Evolutionary conservation across 2,113 vertebrate species (phyloP), one percentile per base, ranked within the genome.

Genomic region (Clupea harengus): DNA sequence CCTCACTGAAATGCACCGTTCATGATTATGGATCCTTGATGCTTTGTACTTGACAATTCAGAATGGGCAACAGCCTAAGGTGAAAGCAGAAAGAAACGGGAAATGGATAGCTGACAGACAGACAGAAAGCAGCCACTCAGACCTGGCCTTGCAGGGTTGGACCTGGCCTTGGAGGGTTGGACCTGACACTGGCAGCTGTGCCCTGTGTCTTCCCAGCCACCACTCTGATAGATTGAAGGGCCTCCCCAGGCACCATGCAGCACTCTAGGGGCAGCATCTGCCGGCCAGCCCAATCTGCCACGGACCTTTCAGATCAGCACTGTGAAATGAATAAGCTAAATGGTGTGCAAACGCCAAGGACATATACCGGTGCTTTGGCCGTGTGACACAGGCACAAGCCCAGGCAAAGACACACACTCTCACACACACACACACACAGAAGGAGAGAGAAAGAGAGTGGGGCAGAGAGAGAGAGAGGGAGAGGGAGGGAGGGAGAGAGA

Each of bases 311-410:
- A 78, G 60, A 89, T 89, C 54, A 86, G 67, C 81, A 15, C 57
- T 85, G 83, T 25, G 82, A 82, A 88, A 89, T 87, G 8, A 88
- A 85, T 78, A 84, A 84, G 50, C 80, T 46, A 88, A 85, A 72
- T 84, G 50, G 82, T 86, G 72, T 86, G 86, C 50, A 82, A 60
- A 86, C 84, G 47, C 39, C 84, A 86, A 54, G 81, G 83, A 87
- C 86, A 91, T 90, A 88, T 83, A 89, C 15, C 49, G 25, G 44
- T 39, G 39, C 39, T 39, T 39, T 39, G 39, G 39, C 90, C 78
- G 82, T 84, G 49, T 87, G 83, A 85, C 47, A 84, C 54, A 60
- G 5, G 54, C 6, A 87, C 82, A 87, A 22, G 49, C 82, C 81
- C 54, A 84, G 84, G 82, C 39, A 87, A 44, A 81, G 20, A 39